Evolutionary conservation across 2,888 invertebrate species (phyloP), one percentile per base, ranked within the genome.

Genomic region (Thymelicus lineola): DNA sequence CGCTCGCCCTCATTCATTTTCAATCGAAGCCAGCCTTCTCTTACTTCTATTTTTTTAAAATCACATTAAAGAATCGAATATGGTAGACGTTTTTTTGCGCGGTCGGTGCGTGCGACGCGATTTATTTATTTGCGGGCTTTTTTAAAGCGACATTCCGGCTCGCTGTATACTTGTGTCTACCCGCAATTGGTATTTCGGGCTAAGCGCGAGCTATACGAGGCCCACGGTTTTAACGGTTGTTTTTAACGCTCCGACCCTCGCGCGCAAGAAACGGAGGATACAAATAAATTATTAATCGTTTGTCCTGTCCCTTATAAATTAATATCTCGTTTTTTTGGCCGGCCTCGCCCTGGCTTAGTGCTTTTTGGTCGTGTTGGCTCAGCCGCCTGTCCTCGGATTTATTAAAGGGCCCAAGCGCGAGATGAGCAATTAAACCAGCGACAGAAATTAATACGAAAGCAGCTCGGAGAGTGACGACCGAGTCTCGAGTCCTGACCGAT

Each of bases 241-340:
- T 93, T 91, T 93, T 92, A 93, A 93, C 93, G 93, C 92, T 89
- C 88, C 86, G 80, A 84, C 84, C 88, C 86, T 87, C 87, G 87
- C 88, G 87, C 88, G 81, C 88, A 90, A 90, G 87, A 89, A 93
- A 86, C 86, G 86, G 86, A 86, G 87, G 91, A 91, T 92, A 91
- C 92, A 93, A 93, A 93, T 93, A 93, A 93, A 93, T 93, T 93
- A 93, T 93, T 93, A 93, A 93, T 93, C 93, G 93, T 93, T 93
- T 93, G 93, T 93, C 93, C 93, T 93, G 93, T 93, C 93, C 90
- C 91, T 92, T 93, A 92, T 93, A 93, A 93, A 93, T 93, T 93
- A 93, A 93, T 93, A 93, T 91, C 86, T 82, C 82, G 86, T 91
- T 93, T 92, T 93, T 92, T 91, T 87, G 81, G 88, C 79, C 81